A percentile compares a stretch with the other conserved stretches of the same genome.
Evolutionary conservation across 2,888 invertebrate genomes (phyloP).

Genomic region (Ectobius pallidus): DNA sequence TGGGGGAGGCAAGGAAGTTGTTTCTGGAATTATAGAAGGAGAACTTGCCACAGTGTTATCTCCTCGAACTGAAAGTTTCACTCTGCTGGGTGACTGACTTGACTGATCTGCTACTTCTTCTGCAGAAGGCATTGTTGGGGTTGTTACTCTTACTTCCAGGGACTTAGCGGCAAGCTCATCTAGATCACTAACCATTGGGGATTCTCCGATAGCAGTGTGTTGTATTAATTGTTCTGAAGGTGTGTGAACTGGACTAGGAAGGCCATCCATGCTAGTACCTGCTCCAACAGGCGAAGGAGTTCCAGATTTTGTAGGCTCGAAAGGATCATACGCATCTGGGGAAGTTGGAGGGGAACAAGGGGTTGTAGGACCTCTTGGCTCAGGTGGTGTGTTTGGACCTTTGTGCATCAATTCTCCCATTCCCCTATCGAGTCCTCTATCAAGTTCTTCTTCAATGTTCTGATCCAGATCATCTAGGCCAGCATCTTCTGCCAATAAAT

Average conservation of each 20-base stretch:
- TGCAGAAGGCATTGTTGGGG: slow-evolving; percentile 13
- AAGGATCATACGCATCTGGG: slow-evolving; percentile 88
- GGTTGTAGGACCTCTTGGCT: slow-evolving; percentile 53
- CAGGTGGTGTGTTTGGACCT: slow-evolving; percentile 75
- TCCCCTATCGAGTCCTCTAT: slow-evolving; percentile 47
- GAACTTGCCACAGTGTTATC: slow-evolving; percentile 27
- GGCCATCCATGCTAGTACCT: slow-evolving; percentile 53
- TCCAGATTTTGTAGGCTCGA: slow-evolving; percentile 86
- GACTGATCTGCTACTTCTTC: slow-evolving; percentile 33
- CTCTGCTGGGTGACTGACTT: slow-evolving; percentile 32
- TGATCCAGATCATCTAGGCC: slow-evolving; percentile 45
- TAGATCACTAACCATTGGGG: slow-evolving; percentile 31
- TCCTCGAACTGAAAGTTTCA: slow-evolving; percentile 27
- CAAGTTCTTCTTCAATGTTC: slow-evolving; percentile 48
- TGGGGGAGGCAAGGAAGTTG: slow-evolving; percentile 20
- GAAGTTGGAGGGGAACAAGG: slow-evolving; percentile 72
- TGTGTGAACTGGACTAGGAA: slow-evolving; percentile 32
- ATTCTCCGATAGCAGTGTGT: slow-evolving; percentile 9
- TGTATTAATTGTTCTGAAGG: slow-evolving; percentile 20
- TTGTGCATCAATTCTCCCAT: slow-evolving; percentile 55
- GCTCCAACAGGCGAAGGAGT: slow-evolving; percentile 63
- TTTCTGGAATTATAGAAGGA: slow-evolving; percentile 28
- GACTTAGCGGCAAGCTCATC: slow-evolving; percentile 29
- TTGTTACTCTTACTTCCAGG: slow-evolving; percentile 15
- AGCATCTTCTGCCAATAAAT: slow-evolving; percentile 47